Evolutionary conservation across 2,113 vertebrate genomes (phyloP).

Genomic region (Paramormyrops kingsleyae): DNA sequence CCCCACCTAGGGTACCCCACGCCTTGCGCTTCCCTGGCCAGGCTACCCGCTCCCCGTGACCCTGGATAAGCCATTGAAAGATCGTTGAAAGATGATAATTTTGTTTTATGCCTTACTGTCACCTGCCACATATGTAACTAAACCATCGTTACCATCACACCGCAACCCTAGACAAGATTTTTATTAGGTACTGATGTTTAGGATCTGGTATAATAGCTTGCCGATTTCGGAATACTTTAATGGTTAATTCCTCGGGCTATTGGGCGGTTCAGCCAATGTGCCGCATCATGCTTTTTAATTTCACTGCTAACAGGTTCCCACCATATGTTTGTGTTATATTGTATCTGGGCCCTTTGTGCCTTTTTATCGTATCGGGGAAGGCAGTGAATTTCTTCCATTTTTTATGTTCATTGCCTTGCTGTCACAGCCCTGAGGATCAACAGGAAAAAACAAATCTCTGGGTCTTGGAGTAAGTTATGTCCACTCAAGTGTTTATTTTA

Average conservation of each 20-base stretch:
- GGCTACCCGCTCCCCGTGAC: background rate
- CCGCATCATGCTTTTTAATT: background rate
- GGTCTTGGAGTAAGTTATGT: slow-evolving; percentile 5
- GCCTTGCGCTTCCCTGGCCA: background rate
- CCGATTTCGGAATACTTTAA: background rate
- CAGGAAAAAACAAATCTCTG: slow-evolving; percentile 13
- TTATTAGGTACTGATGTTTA: background rate
- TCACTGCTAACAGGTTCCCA: slow-evolving; percentile 14
- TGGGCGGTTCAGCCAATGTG: background rate
- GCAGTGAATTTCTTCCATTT: slow-evolving; percentile 37
- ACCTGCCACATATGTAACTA: background rate
- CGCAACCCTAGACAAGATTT: background rate
- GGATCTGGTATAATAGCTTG: background rate
- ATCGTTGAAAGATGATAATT: background rate
- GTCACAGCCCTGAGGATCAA: slow-evolving; percentile 41
- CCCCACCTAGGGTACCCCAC: background rate
- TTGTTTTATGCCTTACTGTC: background rate
- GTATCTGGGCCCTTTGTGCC: slow-evolving; percentile 41
- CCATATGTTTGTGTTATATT: slow-evolving; percentile 48
- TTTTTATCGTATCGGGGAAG: slow-evolving; percentile 44
- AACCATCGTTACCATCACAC: background rate
- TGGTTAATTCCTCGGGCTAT: background rate
- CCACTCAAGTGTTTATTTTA: slow-evolving; percentile 42
- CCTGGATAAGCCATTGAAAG: background rate
- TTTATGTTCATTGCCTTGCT: slow-evolving; percentile 41